Conservation (phyloP, 92 coral and sea anemone species). For the Umimayanthus kanabou region DNA sequence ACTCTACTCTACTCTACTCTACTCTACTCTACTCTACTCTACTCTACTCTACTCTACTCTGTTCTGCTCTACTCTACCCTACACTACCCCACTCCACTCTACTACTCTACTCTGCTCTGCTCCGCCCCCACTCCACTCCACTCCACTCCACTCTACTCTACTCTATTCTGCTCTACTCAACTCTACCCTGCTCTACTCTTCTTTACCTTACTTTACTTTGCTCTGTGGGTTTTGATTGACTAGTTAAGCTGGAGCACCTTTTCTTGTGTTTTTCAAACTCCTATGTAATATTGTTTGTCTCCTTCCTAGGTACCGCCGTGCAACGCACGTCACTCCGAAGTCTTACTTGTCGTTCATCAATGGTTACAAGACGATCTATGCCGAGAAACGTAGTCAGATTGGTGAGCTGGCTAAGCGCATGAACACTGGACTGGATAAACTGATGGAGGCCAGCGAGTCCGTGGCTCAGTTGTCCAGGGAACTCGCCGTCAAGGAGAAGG, state of each 20-base stretch:
- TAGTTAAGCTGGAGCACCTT: not conserved
- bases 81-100: too few species aligned
- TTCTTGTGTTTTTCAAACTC: not conserved
- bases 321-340: conserved; percentile 98
- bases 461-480: conserved; percentile 91
- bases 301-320: conserved; percentile 82
- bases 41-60: too few species aligned
- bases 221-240: not conserved
- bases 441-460: conserved; percentile 97
- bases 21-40: too few species aligned
- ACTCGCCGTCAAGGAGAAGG: conserved; percentile 95
- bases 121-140: too few species aligned
- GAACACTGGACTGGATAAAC: conserved; percentile 97
- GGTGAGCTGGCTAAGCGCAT: conserved; percentile 88
- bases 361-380: conserved; percentile 90
- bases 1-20: too few species aligned
- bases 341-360: conserved; percentile 93
- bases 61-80: too few species aligned
- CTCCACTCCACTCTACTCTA: too few species aligned
- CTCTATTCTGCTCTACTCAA: too few species aligned
- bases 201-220: not conserved
- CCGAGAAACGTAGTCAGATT: conserved; percentile 78
- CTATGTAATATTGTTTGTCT: not conserved
- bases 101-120: too few species aligned
- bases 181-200: too few species aligned